Conservation (phyloP, 2,797 vertebrate genomes). For the Pampus argenteus region DNA sequence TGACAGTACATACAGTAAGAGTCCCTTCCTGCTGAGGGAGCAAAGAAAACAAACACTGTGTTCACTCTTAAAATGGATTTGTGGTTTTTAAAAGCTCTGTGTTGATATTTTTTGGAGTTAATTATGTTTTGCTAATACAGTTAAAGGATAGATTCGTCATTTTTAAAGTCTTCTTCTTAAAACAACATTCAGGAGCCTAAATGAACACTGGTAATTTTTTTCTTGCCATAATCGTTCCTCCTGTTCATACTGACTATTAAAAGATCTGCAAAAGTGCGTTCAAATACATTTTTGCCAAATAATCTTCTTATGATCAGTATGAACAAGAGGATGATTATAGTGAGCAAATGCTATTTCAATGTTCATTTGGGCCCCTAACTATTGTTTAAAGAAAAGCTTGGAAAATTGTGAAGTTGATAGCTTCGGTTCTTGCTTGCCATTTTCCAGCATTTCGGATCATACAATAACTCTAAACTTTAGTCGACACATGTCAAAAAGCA, state of each 20-base stretch:
- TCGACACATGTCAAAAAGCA: constrained; percentile 30
- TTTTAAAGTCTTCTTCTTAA: no score
- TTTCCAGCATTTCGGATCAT: background rate
- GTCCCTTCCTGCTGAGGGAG: constrained; percentile 38
- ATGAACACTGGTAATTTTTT: background rate
- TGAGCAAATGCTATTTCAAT: background rate
- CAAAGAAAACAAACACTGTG: background rate
- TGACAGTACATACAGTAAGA: constrained; percentile 57
- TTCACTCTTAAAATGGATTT: constrained; percentile 9
- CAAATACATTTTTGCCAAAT: background rate
- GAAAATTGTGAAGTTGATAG: no score
- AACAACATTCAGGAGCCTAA: no score
- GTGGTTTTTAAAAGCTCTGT: background rate
- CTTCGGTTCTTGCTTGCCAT: background rate
- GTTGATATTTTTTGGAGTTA: background rate
- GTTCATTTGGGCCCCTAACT: background rate
- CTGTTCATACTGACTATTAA: background rate
- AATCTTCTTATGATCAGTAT: no score
- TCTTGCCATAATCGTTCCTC: background rate
- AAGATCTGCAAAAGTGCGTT: background rate
- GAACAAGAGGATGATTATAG: background rate
- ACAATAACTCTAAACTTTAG: background rate
- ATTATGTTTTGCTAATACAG: background rate
- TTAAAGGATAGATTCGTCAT: background rate
- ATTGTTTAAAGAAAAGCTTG: no score